Conservation (phyloP, 53 echinoderm and acorn worm genomes). For the Crossaster papposus region DNA sequence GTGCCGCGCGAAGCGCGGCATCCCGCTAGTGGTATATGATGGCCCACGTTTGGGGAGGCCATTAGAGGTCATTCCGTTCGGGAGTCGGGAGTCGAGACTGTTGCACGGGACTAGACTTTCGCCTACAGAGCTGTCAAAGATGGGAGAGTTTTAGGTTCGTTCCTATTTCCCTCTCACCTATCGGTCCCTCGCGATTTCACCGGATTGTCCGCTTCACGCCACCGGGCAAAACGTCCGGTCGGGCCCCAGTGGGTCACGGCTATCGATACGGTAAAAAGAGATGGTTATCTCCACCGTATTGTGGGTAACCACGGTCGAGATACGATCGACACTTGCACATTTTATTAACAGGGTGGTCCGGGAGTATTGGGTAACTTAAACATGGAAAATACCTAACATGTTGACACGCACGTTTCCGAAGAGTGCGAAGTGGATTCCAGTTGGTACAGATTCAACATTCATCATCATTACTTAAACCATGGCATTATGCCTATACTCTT, state of each 20-base stretch:
- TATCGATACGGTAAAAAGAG: constrained; percentile 18
- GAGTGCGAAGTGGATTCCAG: neutral
- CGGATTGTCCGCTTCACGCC: constrained; percentile 44
- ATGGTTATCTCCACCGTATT: neutral
- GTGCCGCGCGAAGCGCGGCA: too few species aligned
- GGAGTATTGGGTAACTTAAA: neutral
- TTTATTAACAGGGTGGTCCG: constrained; percentile 26
- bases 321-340: neutral
- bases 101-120: neutral
- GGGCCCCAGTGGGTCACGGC: constrained; percentile 9
- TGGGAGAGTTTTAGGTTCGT: neutral
- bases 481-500: too few species aligned
- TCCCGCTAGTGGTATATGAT: too few species aligned
- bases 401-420: neutral
- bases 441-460: too few species aligned
- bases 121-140: neutral
- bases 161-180: constrained; percentile 30
- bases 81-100: neutral
- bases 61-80: constrained; percentile 20
- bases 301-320: neutral
- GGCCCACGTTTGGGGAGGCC: constrained; percentile 15
- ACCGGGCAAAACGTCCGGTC: constrained; percentile 38
- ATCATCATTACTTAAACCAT: too few species aligned
- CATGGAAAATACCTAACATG: neutral
- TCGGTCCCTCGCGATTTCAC: constrained; percentile 28